Evolutionary conservation across 2,113 vertebrate genomes (phyloP), one percentile per base, ranked within the genome.

Genomic region (Platysteira castanea): DNA sequence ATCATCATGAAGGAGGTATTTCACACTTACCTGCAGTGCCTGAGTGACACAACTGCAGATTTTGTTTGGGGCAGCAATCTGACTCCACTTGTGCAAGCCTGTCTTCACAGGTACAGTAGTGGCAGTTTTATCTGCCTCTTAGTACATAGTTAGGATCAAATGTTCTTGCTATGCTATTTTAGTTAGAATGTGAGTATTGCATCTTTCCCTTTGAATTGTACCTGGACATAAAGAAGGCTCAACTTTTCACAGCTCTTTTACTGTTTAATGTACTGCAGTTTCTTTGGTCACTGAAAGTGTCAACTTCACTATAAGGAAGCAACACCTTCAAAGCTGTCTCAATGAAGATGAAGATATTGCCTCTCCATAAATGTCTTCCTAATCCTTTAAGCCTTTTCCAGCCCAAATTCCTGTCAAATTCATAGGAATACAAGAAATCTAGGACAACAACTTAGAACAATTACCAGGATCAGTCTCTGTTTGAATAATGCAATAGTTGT

Each of bases 271-370:
- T 84, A 30, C 30, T 59, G 64, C 52, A 47, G 49, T 93, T 93
- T 70, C 28, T 90, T 86, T 95, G 91, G 79, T 84, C 76, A 78
- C 64, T 92, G 68, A 74, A 93, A 90, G 30, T 67, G 61, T 87
- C 76, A 89, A 4, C 33, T 76, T 84, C 60, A 17, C 33, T 67
- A 6, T 33, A 74, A 33, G 47, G 30, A 70, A 83, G 47, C 20
- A 81, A 19, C 13, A 59, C 27, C 60, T 84, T 84, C 27, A 47
- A 84, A 87, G 33, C 60, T 39, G 27, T 77, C 41, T 89, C 50
- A 44, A 3, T 70, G 35, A 84, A 77, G 31, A 69, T 41, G 13
- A 88, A 86, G 47, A 20, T 70, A 56, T 2, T 71, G 20, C 26
- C 28, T 84, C 24, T 71, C 53, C 24, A 4, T 68, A 60, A 49